phyloP scores from a whole-genome alignment of 1,140 invertebrate genomes.

The Bombus superbus region DNA sequence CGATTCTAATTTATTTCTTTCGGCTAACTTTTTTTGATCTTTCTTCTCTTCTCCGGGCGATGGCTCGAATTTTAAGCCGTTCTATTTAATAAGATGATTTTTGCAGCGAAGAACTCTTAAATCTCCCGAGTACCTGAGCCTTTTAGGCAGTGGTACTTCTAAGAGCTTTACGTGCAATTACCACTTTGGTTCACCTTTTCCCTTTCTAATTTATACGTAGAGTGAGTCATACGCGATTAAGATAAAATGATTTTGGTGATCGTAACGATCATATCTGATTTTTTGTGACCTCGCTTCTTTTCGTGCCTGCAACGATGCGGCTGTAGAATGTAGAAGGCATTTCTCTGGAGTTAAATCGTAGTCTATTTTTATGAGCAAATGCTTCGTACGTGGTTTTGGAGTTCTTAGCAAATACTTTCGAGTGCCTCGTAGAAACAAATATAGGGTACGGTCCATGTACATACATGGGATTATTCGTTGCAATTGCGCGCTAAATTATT shows the following conservation, averaged over 20 bases:
- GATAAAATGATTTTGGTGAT: background rate
- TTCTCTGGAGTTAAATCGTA: background rate
- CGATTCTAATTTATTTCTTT: conserved; percentile 27
- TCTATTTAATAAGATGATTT: background rate
- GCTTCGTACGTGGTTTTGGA: background rate
- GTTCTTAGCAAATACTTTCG: background rate
- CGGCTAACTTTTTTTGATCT: background rate
- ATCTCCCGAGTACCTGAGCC: background rate
- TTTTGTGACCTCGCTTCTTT: background rate
- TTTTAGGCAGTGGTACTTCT: too few species aligned
- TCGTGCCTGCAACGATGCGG: background rate
- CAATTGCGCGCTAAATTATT: background rate
- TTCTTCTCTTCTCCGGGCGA: background rate
- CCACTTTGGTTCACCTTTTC: background rate
- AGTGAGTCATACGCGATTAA: background rate
- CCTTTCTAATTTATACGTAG: too few species aligned
- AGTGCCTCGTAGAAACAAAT: background rate
- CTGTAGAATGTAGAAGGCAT: background rate
- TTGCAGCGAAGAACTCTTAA: background rate
- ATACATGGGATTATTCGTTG: background rate
- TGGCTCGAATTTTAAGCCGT: background rate
- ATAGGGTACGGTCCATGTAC: background rate
- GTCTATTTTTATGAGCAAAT: background rate
- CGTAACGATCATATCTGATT: background rate
- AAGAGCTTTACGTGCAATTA: background rate